Base-by-base conservation (phyloP, 1,140 invertebrate genomes). In the Heliconius congener region DNA sequence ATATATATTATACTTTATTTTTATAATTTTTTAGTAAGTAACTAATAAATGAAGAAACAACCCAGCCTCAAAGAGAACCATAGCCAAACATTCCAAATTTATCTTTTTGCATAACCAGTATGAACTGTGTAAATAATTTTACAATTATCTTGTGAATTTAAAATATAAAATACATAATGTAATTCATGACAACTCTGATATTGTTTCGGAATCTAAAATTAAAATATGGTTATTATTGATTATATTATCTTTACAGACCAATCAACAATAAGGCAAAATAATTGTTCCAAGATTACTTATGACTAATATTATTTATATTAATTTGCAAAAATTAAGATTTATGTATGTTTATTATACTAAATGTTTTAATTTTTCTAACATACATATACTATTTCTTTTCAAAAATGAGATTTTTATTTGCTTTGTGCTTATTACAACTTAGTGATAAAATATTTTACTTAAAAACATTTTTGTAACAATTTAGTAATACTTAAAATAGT, bases 401-500 rank as follows among this genome's bases (percentile, higher is more conserved):
- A 60, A 75, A 74, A 57, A 74, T 75, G 30, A 46, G 57, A 42
- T 75, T 75, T 42, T 78, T 39, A n/a, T 78, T 50, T 46, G n/a
- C 39, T 34, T 72, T 55, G 50, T 72, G 34, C 34, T 37, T 37
- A 37, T 37, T 37, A 37, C 70, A 39, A 72, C 9, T 77, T 77
- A 6, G 55, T 76, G 71, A 77, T 77, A 72, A 52, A 39, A 71
- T 57, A 71, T 77, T 42, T 77, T 72, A 76, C 11, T 77, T 52
- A 57, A 46, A 77, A 37, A 23, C 42, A 72, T 57, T 30, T 77
- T 72, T 73, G 19, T 77, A 52, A 39, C 72, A 37, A 74, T 39
- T 71, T 72, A 71, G 8, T n/a, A 34, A 39, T 72, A 72, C 27
- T 77, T 73, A 52, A 19, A 18, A 52, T 77, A 77, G 34, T 75